These are phyloP conservation scores for Eriocheir sinensis DNA, from an alignment of 1,140 invertebrate genomes.

Conservation along the genomic window DNA sequence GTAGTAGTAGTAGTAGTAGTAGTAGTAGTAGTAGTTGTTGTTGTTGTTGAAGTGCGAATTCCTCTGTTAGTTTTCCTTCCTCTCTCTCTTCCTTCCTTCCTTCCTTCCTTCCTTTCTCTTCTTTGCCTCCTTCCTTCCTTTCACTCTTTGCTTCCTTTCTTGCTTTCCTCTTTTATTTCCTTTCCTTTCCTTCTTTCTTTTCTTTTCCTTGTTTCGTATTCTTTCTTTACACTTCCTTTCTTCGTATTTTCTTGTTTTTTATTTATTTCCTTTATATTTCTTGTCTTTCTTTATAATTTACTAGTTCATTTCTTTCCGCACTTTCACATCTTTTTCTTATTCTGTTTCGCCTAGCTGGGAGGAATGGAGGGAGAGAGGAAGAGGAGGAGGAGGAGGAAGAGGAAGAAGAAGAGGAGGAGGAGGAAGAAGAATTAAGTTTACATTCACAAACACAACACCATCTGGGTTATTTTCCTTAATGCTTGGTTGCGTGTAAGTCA, in stretches of 20 bases:
- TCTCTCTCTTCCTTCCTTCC: neutral
- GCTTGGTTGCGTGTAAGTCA: neutral
- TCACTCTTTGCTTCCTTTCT: neutral
- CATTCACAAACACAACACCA: no score
- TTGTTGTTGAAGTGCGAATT: neutral
- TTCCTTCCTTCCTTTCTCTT: neutral
- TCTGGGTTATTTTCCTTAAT: no score
- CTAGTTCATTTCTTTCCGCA: neutral
- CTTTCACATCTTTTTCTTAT: no score
- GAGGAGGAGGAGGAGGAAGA: no score
- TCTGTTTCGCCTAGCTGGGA: no score
- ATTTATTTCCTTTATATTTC: no score
- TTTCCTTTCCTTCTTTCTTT: neutral
- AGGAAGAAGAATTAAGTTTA: neutral
- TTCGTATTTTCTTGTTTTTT: no score
- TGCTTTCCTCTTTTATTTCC: no score
- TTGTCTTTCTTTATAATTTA: neutral
- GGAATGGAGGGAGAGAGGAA: no score
- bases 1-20: neutral
- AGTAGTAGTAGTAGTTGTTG: neutral
- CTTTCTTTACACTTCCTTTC: no score
- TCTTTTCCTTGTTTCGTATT: neutral
- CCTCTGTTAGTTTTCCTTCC: neutral
- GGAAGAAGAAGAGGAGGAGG: no score
- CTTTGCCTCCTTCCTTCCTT: neutral